Evolutionary conservation across 2,888 invertebrate genomes (phyloP).

Genomic region (Drosophila cracens): DNA sequence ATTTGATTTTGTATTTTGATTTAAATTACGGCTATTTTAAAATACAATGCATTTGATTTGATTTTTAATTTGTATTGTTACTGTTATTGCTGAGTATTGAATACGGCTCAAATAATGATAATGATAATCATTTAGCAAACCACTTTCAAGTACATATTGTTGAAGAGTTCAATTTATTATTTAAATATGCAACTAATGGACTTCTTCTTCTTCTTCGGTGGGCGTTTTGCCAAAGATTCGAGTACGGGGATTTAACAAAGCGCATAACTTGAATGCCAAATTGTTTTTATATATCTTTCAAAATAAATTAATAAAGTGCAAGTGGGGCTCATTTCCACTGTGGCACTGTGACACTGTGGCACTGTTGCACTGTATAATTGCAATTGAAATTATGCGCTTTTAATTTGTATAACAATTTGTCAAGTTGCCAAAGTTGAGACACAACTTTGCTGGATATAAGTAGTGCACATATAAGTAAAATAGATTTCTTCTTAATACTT

Average conservation of each 20-base stretch:
- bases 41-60: slow-evolving; percentile 42
- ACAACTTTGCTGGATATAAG: neutral
- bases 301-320: neutral
- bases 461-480: slow-evolving; percentile 5
- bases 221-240: slow-evolving; percentile 70
- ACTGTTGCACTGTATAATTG: slow-evolving; percentile 2
- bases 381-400: slow-evolving; percentile 48
- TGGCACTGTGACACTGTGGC: slow-evolving; percentile 8
- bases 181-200: slow-evolving; percentile 41
- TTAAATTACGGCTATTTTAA: slow-evolving; percentile 42
- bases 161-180: slow-evolving; percentile 10
- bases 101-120: slow-evolving; percentile 12
- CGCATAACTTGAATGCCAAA: slow-evolving; percentile 47
- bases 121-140: slow-evolving; percentile 54
- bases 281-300: neutral
- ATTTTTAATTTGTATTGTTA: slow-evolving; percentile 14
- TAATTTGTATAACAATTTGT: slow-evolving; percentile 9
- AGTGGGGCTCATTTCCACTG: slow-evolving; percentile 34
- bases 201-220: slow-evolving; percentile 47
- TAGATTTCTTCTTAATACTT: slow-evolving; percentile 18
- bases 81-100: slow-evolving; percentile 36
- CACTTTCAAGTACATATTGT: slow-evolving; percentile 30
- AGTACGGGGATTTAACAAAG: slow-evolving; percentile 22
- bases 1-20: slow-evolving; percentile 31
- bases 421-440: neutral